These are phyloP conservation scores for Tringa solitaria DNA, from an alignment of 2,113 vertebrate species.

Conservation along the genomic window DNA sequence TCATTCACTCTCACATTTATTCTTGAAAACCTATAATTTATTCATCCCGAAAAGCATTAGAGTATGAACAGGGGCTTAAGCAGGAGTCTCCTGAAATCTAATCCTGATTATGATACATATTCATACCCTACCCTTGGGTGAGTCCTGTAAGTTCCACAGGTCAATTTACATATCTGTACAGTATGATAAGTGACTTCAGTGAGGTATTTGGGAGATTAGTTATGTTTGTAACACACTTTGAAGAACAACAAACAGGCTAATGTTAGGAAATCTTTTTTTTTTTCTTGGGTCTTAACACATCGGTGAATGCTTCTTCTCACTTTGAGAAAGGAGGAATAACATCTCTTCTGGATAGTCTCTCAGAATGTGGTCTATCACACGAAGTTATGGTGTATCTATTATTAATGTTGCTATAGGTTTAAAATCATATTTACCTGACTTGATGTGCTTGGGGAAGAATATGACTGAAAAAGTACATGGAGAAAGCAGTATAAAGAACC, in stretches of 20 bases:
- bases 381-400: background rate
- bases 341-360: background rate
- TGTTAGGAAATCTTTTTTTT: background rate
- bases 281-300: rapidly evolving
- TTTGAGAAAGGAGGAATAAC: background rate
- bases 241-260: background rate
- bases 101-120: background rate
- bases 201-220: background rate
- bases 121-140: background rate
- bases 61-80: background rate
- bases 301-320: background rate
- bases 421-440: background rate
- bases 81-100: background rate
- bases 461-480: background rate
- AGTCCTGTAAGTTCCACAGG: background rate
- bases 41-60: constrained; percentile 23
- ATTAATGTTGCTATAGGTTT: background rate
- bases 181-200: background rate
- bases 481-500: background rate
- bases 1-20: constrained; percentile 11
- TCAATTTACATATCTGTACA: background rate
- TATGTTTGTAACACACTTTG: background rate
- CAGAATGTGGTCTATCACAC: background rate
- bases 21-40: constrained; percentile 34
- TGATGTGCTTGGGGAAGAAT: background rate